Evolutionary conservation across 2,888 invertebrate genomes (phyloP), one percentile per base, ranked within the genome.

Genomic region (Molorchus minor): DNA sequence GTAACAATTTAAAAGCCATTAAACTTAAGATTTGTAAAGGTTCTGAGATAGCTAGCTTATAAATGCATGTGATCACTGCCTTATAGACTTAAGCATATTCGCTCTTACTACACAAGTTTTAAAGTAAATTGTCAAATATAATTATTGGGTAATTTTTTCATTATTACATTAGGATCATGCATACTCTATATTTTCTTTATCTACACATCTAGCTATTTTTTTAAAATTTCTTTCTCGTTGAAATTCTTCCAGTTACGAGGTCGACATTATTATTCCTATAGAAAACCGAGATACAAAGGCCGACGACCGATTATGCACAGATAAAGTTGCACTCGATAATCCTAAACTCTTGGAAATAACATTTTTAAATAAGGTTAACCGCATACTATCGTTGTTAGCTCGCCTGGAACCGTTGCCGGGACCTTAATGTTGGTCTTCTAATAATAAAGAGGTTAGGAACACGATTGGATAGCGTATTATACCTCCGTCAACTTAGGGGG

Each of bases 371-470:
- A 43, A 43, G 25, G 25, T 21, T 25, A 12, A 38, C 49, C 25
- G n/a, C 25, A 49, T 29, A 29, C 35, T 8, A 29, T n/a, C n/a
- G n/a, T n/a, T 25, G 25, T 3, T 49, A 33, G 21, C 49, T 33
- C 16, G 36, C 33, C 25, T 36, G 21, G n/a, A 20, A 19, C 15
- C 36, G 10, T 38, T 35, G 2, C 15, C 20, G 16, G 21, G 20
- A 17, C 38, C n/a, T 12, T 35, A 35, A 35, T 58, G 57, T 53
- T 52, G 52, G 57, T 57, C 57, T 60, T 55, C 58, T 56, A 62
- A 65, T 65, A 65, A 65, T 61, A 56, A 60, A 55, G 58, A 58
- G 60, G 62, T 60, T 60, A 55, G 56, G n/a, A 60, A 58, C 65
- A 58, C 53, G 19, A 53, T 44, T n/a, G 20, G 19, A 41, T 40